Conservation (phyloP, 2,888 invertebrate species). For the Pasiphila rectangulata region DNA sequence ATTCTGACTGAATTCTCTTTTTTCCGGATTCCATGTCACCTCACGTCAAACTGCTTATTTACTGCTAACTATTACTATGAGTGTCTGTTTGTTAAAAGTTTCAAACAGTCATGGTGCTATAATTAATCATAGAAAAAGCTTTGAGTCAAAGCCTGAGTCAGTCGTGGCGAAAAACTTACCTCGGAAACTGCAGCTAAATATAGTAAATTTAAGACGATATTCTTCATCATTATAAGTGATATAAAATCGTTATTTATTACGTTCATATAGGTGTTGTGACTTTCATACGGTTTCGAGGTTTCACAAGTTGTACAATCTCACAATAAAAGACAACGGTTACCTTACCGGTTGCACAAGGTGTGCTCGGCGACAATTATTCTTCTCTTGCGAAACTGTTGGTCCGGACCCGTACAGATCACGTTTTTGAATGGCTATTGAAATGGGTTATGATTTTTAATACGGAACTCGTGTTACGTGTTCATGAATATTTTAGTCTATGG, state of each 20-base stretch:
- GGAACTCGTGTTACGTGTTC: not conserved
- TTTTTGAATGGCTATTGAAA: not conserved
- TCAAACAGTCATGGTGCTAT: not conserved
- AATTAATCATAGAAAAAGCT: not conserved
- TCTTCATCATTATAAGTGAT: conserved; percentile 21
- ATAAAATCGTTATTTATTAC: conserved; percentile 31
- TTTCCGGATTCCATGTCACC: not conserved
- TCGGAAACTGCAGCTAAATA: conserved; percentile 2
- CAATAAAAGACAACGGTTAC: conserved; percentile 45
- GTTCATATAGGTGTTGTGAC: conserved; percentile 32
- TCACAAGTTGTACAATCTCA: conserved; percentile 40
- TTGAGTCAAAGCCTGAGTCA: conserved; percentile 2
- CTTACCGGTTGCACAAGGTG: conserved; percentile 54
- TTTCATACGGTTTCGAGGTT: conserved; percentile 39
- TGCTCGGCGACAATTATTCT: conserved; percentile 46
- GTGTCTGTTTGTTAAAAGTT: not conserved
- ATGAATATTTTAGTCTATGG: not conserved
- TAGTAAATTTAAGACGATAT: conserved; percentile 22
- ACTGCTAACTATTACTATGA: not conserved
- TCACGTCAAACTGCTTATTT: not conserved
- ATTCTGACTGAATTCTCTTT: conserved; percentile 1
- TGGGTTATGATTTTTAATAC: not conserved
- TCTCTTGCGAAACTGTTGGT: conserved; percentile 52
- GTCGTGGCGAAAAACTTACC: conserved; percentile 2
- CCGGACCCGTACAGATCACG: conserved; percentile 25